These are phyloP conservation scores for Erpornis zantholeuca DNA, from an alignment of 2,113 vertebrate species.

Conservation along the genomic window DNA sequence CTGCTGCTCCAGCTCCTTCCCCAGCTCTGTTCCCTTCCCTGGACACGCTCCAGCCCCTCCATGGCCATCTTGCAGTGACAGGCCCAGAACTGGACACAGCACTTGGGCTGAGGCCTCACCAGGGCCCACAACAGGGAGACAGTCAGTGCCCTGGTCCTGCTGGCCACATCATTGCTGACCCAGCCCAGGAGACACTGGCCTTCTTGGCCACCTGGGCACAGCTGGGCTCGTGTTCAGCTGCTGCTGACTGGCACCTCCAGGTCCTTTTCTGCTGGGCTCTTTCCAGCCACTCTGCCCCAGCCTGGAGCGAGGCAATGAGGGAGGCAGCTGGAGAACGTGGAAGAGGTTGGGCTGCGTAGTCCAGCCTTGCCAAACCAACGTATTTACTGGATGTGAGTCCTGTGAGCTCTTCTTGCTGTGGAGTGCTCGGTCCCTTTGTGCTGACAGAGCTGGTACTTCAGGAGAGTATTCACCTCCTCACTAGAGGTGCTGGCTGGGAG, in stretches of 20 bases:
- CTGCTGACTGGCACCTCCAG: neutral
- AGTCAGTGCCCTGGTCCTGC: neutral
- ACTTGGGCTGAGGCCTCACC: neutral
- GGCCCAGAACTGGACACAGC: neutral
- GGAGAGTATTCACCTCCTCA: neutral
- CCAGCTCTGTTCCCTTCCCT: neutral
- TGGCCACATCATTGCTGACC: neutral
- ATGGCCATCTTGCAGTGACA: neutral
- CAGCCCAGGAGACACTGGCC: neutral
- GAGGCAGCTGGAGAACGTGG: neutral
- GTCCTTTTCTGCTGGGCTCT: neutral
- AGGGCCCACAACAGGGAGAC: neutral
- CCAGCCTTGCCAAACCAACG: fast-evolving
- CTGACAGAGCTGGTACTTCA: neutral
- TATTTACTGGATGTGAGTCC: neutral
- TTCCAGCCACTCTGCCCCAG: neutral
- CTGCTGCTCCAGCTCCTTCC: neutral
- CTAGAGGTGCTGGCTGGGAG: neutral
- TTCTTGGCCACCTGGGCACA: neutral
- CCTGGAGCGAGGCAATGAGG: neutral
- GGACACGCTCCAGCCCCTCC: neutral
- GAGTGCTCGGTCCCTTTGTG: neutral
- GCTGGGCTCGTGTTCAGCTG: neutral
- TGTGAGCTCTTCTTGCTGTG: neutral
- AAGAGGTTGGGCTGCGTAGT: neutral